Evolutionary conservation across 2,888 invertebrate species (phyloP).

Genomic region (Linnaemya tessellans): DNA sequence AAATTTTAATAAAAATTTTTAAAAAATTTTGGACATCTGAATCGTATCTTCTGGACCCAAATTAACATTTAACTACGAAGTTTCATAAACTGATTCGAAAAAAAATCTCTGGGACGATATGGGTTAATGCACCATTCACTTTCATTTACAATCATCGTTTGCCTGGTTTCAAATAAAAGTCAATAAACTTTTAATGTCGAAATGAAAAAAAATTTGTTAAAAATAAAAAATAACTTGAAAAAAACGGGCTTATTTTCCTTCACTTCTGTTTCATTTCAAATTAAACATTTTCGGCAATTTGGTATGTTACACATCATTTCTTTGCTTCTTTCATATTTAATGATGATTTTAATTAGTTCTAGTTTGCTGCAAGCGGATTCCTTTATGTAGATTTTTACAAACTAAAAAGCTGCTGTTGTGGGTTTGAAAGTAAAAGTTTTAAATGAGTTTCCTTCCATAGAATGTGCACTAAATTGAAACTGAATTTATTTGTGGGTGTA

Average conservation of each 20-base stretch:
- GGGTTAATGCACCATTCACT: neutral
- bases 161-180: slow-evolving; percentile 14
- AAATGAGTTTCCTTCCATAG: neutral
- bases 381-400: neutral
- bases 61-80: too few relatives aligned
- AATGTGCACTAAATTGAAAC: neutral
- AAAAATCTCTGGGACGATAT: too few relatives aligned
- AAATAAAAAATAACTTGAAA: neutral
- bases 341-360: slow-evolving; percentile 17
- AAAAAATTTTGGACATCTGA: too few relatives aligned
- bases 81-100: too few relatives aligned
- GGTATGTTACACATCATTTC: slow-evolving; percentile 6
- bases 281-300: slow-evolving; percentile 8
- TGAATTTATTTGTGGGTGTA: neutral
- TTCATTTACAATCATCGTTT: neutral
- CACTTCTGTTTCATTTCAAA: neutral
- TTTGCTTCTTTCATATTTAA: neutral
- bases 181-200: slow-evolving; percentile 6
- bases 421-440: slow-evolving; percentile 5
- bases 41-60: too few relatives aligned
- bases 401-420: neutral
- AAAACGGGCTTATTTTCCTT: neutral
- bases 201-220: neutral
- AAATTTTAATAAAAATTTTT: too few relatives aligned
- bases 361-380: neutral